phyloP scores from a whole-genome alignment of 2,113 vertebrate species.

The Spea bombifrons region DNA sequence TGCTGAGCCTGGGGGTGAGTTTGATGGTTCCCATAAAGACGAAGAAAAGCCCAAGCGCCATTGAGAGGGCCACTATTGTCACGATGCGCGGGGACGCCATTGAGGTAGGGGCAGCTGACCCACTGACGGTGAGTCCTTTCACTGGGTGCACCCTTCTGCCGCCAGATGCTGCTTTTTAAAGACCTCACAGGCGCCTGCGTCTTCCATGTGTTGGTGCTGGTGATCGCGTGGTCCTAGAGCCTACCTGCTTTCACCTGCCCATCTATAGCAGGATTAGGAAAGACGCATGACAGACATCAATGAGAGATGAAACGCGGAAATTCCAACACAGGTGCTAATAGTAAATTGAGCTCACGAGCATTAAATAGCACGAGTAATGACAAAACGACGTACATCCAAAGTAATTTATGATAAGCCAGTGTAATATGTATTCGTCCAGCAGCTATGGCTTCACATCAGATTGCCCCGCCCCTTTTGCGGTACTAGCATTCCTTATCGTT shows the following conservation, averaged over 20 bases:
- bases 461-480: too few species aligned
- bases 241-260: conserved; percentile 3
- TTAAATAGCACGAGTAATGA: too few species aligned
- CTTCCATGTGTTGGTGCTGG: neutral
- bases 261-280: too few species aligned
- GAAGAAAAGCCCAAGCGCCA: conserved; percentile 92
- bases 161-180: neutral
- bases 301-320: too few species aligned
- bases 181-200: neutral
- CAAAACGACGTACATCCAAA: too few species aligned
- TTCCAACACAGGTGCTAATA: too few species aligned
- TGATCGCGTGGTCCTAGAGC: conserved; percentile 39
- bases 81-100: conserved; percentile 93
- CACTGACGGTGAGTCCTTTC: conserved; percentile 44
- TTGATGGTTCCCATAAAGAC: conserved; percentile 98
- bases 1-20: conserved; percentile 91
- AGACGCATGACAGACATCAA: too few species aligned
- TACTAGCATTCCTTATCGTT: too few species aligned
- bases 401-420: too few species aligned
- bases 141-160: neutral
- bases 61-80: conserved; percentile 88
- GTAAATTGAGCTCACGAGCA: too few species aligned
- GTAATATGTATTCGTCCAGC: too few species aligned
- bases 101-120: conserved; percentile 38
- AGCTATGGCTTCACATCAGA: too few species aligned